A percentile compares a stretch with the other conserved stretches of the same genome.
These are phyloP conservation scores for Eonycteris spelaea DNA, from an alignment of 2,113 vertebrate species.

Conservation along the genomic window DNA sequence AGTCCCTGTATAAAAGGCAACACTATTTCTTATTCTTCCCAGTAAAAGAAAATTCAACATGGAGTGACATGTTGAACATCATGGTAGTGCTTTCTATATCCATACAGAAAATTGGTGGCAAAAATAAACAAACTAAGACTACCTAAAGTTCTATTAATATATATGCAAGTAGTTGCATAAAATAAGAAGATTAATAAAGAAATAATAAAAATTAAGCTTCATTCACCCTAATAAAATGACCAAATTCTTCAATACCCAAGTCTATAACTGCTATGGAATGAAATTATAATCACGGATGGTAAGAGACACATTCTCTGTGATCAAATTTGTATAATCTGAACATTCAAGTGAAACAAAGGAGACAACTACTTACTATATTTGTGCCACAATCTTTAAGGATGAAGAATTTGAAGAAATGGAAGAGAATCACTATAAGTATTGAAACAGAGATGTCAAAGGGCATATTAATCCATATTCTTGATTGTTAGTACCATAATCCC, in stretches of 20 bases:
- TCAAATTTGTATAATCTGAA: neutral
- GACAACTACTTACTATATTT: neutral
- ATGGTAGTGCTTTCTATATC: neutral
- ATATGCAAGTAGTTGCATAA: neutral
- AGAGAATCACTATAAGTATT: neutral
- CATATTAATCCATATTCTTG: neutral
- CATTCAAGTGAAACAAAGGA: neutral
- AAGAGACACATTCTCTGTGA: neutral
- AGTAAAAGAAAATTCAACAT: neutral
- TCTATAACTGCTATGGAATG: neutral
- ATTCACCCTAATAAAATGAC: neutral
- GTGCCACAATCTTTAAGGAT: neutral
- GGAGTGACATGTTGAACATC: neutral
- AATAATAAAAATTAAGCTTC: neutral
- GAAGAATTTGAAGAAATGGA: neutral
- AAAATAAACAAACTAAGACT: neutral
- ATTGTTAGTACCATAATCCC: neutral
- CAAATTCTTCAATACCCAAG: neutral
- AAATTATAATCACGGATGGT: constrained; percentile 5
- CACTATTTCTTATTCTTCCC: neutral
- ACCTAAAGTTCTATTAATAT: neutral
- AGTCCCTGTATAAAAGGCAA: neutral
- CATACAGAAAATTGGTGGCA: neutral
- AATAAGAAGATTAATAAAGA: neutral
- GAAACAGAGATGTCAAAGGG: neutral